Conservation (phyloP, 2,888 invertebrate species). For the Anarsia innoxiella region DNA sequence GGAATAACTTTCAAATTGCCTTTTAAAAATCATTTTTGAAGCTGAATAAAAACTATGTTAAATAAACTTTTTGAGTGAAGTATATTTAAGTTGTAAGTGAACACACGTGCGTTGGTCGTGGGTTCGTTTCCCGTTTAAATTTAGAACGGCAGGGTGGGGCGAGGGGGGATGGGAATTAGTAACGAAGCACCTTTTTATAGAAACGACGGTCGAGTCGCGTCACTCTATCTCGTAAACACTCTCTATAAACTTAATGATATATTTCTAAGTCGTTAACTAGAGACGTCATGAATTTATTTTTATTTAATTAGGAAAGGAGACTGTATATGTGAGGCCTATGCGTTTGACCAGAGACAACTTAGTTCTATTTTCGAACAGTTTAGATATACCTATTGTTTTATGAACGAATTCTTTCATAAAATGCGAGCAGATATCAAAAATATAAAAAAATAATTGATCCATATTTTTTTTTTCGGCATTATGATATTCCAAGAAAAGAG, state of each 20-base stretch:
- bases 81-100: constrained; percentile 65
- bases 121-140: constrained; percentile 65
- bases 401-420: too few species aligned
- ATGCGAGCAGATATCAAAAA: too few species aligned
- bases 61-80: constrained; percentile 36
- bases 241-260: constrained; percentile 42
- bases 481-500: too few species aligned
- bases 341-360: constrained; percentile 34
- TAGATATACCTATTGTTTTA: too few species aligned
- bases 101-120: constrained; percentile 59
- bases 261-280: constrained; percentile 29
- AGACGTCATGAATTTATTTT: constrained; percentile 3
- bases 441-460: too few species aligned
- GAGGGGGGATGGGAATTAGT: constrained; percentile 41
- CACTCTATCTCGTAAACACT: constrained; percentile 46
- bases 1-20: constrained; percentile 16
- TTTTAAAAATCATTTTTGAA: constrained; percentile 12
- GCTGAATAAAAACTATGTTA: constrained; percentile 27
- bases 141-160: constrained; percentile 47
- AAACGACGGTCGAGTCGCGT: constrained; percentile 45
- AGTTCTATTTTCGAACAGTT: too few species aligned
- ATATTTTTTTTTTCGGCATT: too few species aligned
- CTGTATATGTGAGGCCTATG: neutral
- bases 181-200: constrained; percentile 71
- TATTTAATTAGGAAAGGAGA: neutral